Evolutionary conservation across 2,888 invertebrate species (phyloP).

Genomic region (Meganola albula): DNA sequence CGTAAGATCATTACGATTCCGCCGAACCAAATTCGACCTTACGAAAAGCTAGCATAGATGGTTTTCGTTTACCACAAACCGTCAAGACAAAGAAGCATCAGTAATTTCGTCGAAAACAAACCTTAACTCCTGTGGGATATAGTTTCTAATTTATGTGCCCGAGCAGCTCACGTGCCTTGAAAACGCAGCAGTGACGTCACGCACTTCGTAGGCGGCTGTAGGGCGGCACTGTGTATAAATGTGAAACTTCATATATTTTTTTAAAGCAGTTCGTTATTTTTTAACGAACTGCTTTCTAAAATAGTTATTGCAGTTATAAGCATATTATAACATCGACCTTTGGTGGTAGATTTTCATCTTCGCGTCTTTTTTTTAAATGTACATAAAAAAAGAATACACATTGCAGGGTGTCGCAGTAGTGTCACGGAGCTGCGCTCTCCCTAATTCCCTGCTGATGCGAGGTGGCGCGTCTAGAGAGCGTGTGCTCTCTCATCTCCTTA

Average conservation of each 20-base stretch:
- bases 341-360: too few species aligned
- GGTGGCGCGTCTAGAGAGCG: slow-evolving; percentile 73
- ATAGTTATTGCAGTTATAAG: slow-evolving; percentile 10
- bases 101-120: slow-evolving; percentile 72
- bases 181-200: slow-evolving; percentile 67
- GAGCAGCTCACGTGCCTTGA: slow-evolving; percentile 64
- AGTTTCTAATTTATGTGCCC: slow-evolving; percentile 70
- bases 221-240: slow-evolving; percentile 27
- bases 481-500: slow-evolving; percentile 78
- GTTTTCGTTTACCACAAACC: slow-evolving; percentile 32
- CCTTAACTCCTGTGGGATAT: slow-evolving; percentile 72
- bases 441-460: slow-evolving; percentile 65
- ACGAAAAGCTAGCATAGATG: slow-evolving; percentile 39
- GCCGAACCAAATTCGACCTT: slow-evolving; percentile 45
- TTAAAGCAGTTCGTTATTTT: too few species aligned
- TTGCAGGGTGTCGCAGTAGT: slow-evolving; percentile 18
- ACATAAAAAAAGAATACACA: slow-evolving; percentile 7
- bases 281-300: too few species aligned
- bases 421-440: slow-evolving; percentile 30
- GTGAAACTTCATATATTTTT: too few species aligned
- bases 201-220: slow-evolving; percentile 36
- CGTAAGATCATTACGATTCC: slow-evolving; percentile 62
- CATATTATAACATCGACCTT: too few species aligned
- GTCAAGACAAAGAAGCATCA: slow-evolving; percentile 68
- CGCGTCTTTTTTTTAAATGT: too few species aligned